phyloP scores from a whole-genome alignment of 2,113 vertebrate species.

The Istiophorus platypterus region DNA sequence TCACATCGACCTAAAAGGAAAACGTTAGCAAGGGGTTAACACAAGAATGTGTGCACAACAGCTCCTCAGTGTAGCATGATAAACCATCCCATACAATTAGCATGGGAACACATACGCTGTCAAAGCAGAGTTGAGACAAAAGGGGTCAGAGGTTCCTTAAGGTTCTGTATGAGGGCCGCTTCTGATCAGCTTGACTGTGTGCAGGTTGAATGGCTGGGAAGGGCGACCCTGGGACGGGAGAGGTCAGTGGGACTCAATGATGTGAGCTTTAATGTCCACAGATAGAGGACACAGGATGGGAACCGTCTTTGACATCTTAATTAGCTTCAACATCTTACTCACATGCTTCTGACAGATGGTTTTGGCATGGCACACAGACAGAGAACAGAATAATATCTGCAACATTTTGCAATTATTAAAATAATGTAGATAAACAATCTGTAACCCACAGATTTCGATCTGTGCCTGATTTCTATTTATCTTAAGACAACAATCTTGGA shows the following conservation, averaged over 20 bases:
- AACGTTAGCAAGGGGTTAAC: constrained; percentile 65
- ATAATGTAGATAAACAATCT: constrained; percentile 4
- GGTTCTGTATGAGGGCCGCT: constrained; percentile 74
- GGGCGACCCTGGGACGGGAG: constrained; percentile 70
- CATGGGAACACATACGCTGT: constrained; percentile 81
- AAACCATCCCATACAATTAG: constrained; percentile 80
- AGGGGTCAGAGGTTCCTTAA: constrained; percentile 79
- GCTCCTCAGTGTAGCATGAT: constrained; percentile 76
- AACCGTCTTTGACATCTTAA: constrained; percentile 84
- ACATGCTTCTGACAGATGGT: constrained; percentile 71
- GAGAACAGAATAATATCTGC: constrained; percentile 42
- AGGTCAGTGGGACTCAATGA: constrained; percentile 85
- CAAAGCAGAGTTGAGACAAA: constrained; percentile 77
- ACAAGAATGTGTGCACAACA: constrained; percentile 75
- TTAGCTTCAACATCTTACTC: constrained; percentile 80
- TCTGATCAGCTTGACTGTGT: constrained; percentile 82
- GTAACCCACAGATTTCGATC: neutral
- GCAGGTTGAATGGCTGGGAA: constrained; percentile 78
- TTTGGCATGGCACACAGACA: constrained; percentile 4
- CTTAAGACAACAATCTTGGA: neutral
- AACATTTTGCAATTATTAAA: constrained; percentile 6
- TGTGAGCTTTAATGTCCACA: constrained; percentile 86
- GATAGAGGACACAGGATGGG: constrained; percentile 75
- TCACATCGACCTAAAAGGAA: constrained; percentile 57
- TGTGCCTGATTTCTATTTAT: neutral